Base-by-base conservation (phyloP, 2,797 vertebrate species). In the Petrocephalus schoutedeni region DNA sequence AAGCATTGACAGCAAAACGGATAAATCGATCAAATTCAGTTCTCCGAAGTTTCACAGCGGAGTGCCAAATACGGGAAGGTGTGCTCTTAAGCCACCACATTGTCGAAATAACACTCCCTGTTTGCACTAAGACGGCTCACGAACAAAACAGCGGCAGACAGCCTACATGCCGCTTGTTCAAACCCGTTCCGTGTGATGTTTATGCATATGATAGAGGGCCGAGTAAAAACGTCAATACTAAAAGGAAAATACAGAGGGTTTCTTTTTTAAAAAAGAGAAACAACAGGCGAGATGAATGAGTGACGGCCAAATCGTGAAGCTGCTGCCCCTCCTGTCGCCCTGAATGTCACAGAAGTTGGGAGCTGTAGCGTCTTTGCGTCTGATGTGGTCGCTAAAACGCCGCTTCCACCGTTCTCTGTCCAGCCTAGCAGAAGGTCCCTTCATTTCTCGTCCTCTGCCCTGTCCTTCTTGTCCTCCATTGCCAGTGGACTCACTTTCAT, bases 391-490 rank as follows among this genome's bases (percentile, higher is more conserved):
- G 53, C 49, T 45, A 80, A 80, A 41, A 86, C 32, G 36, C 36
- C 59, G 36, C 51, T 32, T 86, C 83, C 83, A 16, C 5, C 87
- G 87, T 56, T 64, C 14, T 14, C 3, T 28, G 41, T 19, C 45
- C 74, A 88, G 89, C 87, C 51, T 85, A 41, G 23, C 89, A 89
- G 86, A 89, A 23, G 58, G 85, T 36, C 4, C 36, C 86, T 91
- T 88, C 93, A 95, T 89, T 94, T 93, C 71, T 91, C 91, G 86
- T 92, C 93, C 88, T 92, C 90, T 89, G 88, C 90, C 89, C 64
- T 91, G 90, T 87, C 77, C 88, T 91, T 92, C 93, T 93, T 92
- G 56, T 84, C 77, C 88, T 93, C 91, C 85, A 90, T 93, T 36
- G 90, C 89, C 0, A 80, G 82, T 83, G 93, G 93, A 91, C 89